Base-by-base conservation (phyloP, 30 jellyfish, hydroid and myxozoan species). In the Turritopsis dohrnii region DNA sequence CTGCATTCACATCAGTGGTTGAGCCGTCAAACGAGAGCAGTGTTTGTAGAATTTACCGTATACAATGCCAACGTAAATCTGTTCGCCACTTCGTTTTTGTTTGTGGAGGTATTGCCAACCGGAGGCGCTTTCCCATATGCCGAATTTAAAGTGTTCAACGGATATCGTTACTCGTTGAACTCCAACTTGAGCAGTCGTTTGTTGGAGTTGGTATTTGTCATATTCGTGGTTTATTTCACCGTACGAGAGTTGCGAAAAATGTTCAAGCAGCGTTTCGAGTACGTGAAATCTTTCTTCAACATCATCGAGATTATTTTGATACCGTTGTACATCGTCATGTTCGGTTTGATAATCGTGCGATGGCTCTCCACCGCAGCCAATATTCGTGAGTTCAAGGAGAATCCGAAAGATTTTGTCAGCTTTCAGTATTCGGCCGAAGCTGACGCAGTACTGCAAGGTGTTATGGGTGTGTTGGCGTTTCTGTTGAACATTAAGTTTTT, bases 31-130 rank as follows among this genome's bases (percentile, higher is more conserved):
- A 85, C 97, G 41, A 74, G 97, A 29, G 97, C 95, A 16, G 84
- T 90, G 28, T 90, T 90, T 72, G 80, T 84, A 71, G 97, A 90
- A 81, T 90, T 90, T 76, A 84, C 97, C 9, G 90, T 90, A 19
- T 90, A 90, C 88, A 90, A 90, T 73, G 95, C 94, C 4, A 86
- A 90, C 84, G 41, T 82, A 76, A 90, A 90, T 65, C 85, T 90
- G 74, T 86, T 90, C 66, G 92, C 88, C 21, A 83, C 94, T 30
- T 89, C 91, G 13, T 82, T 90, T 29, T 79, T 90, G 20, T 65
- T 75, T n/a, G 73, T 86, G 16, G 97, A 90, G 26, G 19, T 86
- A 3, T 76, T 85, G 29, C 94, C 93, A 52, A 79, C 89, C 19
- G 95, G 95, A 17, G 88, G 93, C 20, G 90, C 89, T 23, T 80